Base-by-base conservation (phyloP, 37 sponge, comb jelly and placozoan genomes). In the Chondrilla cf. caribensis region DNA sequence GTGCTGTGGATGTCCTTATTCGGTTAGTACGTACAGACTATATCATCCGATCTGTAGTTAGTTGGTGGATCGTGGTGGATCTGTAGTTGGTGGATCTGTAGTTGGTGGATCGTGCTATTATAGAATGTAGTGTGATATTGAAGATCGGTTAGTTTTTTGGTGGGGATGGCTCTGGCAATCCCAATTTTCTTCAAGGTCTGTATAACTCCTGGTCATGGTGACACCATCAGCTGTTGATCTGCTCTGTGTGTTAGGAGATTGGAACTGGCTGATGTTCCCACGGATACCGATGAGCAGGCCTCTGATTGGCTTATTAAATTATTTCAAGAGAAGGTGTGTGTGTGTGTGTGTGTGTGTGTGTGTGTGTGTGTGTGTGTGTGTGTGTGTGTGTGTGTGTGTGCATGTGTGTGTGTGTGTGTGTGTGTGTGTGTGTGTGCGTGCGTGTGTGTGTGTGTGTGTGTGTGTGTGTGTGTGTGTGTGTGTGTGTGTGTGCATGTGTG, bases 241-340 rank as follows among this genome's bases (percentile, higher is more conserved):
- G 51, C 9, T 47, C 51, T 47, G 51, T 47, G 11, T 11, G 5
- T 0, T 38, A 86, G 92, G 21, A 59, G 92, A 28, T 57, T 85
- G 31, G 40, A 70, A 22, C 36, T 82, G 41, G 26, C 82, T 15
- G 88, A 87, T 24, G 37, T 91, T 0, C 85, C 87, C 2, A 82
- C 36, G 21, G 82, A 80, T 2, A 67, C 84, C 0, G 92, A 91
- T 0, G 79, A 84, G 58, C 85, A 29, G 2, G 6, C 79, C 15
- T 21, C 87, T 9, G 41, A 87, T 21, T 91, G 87, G 87, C 79
- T 91, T 19, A 81, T 84, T 37, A 82, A 87, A 22, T 78, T 87
- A 25, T 91, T 79, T 73, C 77, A 84, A 54, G 82, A 87, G 25
- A 91, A 91, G 92, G 92, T 91, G 43, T n/a, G 57, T 28, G 78